phyloP scores from a whole-genome alignment of 2,888 invertebrate species.

The Lucinisca nassula region DNA sequence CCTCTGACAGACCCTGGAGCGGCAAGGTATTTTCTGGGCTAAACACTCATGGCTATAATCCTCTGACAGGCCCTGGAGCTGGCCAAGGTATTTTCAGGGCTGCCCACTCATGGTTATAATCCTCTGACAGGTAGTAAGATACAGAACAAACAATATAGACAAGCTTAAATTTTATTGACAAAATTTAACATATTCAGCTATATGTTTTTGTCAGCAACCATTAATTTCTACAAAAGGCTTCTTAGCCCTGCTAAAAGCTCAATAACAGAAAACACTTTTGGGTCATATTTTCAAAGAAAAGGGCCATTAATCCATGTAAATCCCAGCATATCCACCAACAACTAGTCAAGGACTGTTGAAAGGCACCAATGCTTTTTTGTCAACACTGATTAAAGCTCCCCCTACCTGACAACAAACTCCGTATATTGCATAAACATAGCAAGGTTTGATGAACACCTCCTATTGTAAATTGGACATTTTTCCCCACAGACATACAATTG shows the following conservation, averaged over 20 bases:
- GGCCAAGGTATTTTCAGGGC: no score
- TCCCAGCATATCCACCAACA: no score
- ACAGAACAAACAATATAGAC: not conserved
- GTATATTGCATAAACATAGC: not conserved
- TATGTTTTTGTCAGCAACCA: not conserved
- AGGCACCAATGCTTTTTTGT: no score
- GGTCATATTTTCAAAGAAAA: not conserved
- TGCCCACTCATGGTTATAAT: no score
- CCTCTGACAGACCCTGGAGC: no score
- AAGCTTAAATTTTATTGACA: conserved; percentile 17
- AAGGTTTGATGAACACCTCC: not conserved
- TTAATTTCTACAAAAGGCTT: not conserved
- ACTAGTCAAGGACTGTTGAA: no score
- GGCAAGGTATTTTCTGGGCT: no score
- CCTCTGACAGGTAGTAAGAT: no score
- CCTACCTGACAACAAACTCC: not conserved
- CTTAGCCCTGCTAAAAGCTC: not conserved
- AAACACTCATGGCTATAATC: no score
- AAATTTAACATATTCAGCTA: conserved; percentile 17
- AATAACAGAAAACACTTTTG: not conserved
- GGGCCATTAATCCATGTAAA: not conserved
- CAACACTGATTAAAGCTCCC: no score
- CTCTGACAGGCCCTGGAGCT: no score
- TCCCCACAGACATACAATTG: not conserved
- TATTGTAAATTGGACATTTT: not conserved